Evolutionary conservation across 2,888 invertebrate genomes (phyloP), one percentile per base, ranked within the genome.

Genomic region (Drosophila dives): DNA sequence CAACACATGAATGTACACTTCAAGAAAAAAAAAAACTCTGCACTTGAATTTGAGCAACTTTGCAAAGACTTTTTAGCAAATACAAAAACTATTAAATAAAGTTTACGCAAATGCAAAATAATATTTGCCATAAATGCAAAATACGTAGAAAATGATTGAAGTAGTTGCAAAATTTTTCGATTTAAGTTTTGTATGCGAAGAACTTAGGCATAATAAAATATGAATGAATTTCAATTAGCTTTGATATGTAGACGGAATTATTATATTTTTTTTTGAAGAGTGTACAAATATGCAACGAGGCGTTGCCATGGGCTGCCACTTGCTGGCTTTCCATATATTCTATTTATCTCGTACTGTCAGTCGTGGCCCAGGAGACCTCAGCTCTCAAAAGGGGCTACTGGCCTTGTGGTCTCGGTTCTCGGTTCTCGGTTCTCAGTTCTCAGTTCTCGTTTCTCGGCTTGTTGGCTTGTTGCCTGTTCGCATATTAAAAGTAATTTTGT

Each of bases 401-500:
- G 54, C 34, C 51, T 17, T 53, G 62, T 54, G 67, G 54, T 29
- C 40, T 40, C 10, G 33, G 54, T 59, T 66, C 26, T 26, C 26
- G 26, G 26, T 26, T 26, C 26, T 26, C 50, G 68, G 67, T n/a
- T n/a, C n/a, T n/a, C n/a, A n/a, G n/a, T n/a, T 29, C 40, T 40
- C 10, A 23, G 54, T 59, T 66, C 26, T 26, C 26, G 26, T 3
- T 26, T 26, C 26, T 26, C 50, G 68, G 67, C 53, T 50, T 36
- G 58, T 53, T 64, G 56, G 29, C 56, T n/a, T n/a, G 20, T 42
- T 55, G 54, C 64, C 23, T 23, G 23, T 2, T 59, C 42, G 75
- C 85, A 89, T 87, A 89, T 89, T 82, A 89, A 85, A 86, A 87
- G 86, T 87, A 86, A 86, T 86, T 86, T 87, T 58, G 69, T 63